Base-by-base conservation (phyloP, 2,113 vertebrate genomes). In the Jaculus jaculus region DNA sequence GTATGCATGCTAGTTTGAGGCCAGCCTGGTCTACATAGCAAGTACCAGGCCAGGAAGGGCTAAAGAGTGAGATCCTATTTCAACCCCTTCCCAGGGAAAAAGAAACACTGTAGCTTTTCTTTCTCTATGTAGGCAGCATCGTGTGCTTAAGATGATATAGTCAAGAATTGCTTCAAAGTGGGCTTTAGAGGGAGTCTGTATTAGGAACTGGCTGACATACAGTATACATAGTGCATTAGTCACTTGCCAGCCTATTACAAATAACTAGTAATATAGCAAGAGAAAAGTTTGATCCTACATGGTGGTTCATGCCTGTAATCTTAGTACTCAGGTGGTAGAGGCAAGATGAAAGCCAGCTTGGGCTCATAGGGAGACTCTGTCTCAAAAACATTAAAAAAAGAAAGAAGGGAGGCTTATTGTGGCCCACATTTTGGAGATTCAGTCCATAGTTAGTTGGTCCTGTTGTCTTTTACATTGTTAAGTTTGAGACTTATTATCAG, bases 61-160 rank as follows among this genome's bases (percentile, higher is more conserved):
- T 47, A 47, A 5, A 47, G 5, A 47, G 42, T 47, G 42, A 47
- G 42, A 47, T 47, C 42, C 42, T 47, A 47, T 47, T 47, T 47
- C 42, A 47, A 47, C 42, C 8, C 42, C 8, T 47, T 47, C 42
- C 42, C 42, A 5, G 8, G 42, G 8, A 47, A 47, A 47, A 5
- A 47, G 42, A 61, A 61, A 21, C 60, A 12, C 15, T 26, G 16
- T 32, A 8, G 30, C 54, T 63, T 39, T 71, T 39, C 11, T 18
- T 65, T 63, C 54, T 39, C 60, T 2, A 1, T 0, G 23, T 9
- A 63, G 92, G 12, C 30, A 32, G 42, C 15, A 16, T 28, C 16
- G 18, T 12, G 18, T 2, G 10, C 2, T 13, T 21, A 79, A 15
- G 6, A 16, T 3, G 28, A 23, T 3, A 30, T 16, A 11, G 16